Evolutionary conservation across 2,113 vertebrate species (phyloP).

Genomic region (Willisornis vidua): DNA sequence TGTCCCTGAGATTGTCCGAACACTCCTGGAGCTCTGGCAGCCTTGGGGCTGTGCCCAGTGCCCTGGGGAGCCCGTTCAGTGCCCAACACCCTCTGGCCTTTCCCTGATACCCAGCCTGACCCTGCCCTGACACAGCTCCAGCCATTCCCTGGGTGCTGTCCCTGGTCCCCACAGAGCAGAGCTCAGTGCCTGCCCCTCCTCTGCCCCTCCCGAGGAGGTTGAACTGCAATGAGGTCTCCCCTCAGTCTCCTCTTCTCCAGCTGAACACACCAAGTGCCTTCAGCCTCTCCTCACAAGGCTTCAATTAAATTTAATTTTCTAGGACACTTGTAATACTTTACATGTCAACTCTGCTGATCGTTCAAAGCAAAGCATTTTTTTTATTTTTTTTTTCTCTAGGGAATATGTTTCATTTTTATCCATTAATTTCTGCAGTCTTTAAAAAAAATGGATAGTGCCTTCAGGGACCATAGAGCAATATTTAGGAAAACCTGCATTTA

Average conservation of each 20-base stretch:
- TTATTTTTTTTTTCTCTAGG: background rate
- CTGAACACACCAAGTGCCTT: background rate
- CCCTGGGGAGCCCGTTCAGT: background rate
- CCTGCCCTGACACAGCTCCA: background rate
- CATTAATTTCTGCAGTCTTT: background rate
- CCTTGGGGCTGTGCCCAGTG: background rate
- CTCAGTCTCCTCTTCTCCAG: background rate
- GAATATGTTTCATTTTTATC: background rate
- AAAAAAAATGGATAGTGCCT: background rate
- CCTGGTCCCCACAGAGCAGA: background rate
- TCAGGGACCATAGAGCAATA: background rate
- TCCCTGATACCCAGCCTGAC: rapidly evolving
- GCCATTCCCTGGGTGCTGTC: background rate
- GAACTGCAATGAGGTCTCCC: background rate
- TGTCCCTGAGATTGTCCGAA: background rate
- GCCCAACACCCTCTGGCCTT: background rate
- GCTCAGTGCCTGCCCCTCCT: background rate
- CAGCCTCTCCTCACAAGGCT: background rate
- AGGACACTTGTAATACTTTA: background rate
- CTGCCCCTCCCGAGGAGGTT: background rate
- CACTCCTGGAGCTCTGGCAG: background rate
- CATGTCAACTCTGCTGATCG: background rate
- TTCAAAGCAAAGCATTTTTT: background rate
- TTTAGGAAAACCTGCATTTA: background rate
- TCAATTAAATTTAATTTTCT: background rate